A percentile compares a stretch with the other conserved stretches of the same genome.
phyloP scores from a whole-genome alignment of 2,797 vertebrate genomes.

The Takifugu rubripes region DNA sequence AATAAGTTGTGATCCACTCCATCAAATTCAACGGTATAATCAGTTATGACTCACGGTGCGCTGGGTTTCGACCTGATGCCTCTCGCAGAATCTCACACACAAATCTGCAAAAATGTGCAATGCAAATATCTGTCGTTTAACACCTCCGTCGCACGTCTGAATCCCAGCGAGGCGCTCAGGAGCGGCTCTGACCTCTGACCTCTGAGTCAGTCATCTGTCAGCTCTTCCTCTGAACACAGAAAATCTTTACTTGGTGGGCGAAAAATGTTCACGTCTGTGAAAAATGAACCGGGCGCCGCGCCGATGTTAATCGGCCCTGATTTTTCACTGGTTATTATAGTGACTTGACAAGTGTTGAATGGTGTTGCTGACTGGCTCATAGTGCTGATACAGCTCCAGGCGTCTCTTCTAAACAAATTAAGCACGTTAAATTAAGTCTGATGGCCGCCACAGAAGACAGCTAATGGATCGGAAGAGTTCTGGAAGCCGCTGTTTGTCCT shows the following conservation, averaged over 20 bases:
- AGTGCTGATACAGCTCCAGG: constrained; percentile 27
- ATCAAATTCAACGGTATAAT: background rate
- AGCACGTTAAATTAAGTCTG: constrained; percentile 37
- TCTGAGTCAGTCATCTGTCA: constrained; percentile 18
- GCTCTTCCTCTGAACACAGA: background rate
- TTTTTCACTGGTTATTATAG: constrained; percentile 17
- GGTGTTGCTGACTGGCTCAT: constrained; percentile 25
- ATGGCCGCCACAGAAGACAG: constrained; percentile 32
- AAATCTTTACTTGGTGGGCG: background rate
- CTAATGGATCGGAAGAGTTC: constrained; percentile 44
- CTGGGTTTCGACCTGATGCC: constrained; percentile 17
- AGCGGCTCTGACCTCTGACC: constrained; percentile 30
- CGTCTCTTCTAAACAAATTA: constrained; percentile 28
- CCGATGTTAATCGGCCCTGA: constrained; percentile 14
- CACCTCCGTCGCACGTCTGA: background rate
- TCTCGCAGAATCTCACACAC: background rate
- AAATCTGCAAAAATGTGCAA: background rate
- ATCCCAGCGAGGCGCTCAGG: constrained; percentile 8
- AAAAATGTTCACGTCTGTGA: too few species aligned
- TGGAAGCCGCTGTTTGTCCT: constrained; percentile 17
- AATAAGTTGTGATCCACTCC: too few species aligned
- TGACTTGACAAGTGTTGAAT: constrained; percentile 44
- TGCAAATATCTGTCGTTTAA: constrained; percentile 1
- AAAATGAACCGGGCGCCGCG: constrained; percentile 1
- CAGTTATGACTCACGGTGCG: constrained; percentile 39